Evolutionary conservation across 2,888 invertebrate species (phyloP), one percentile per base, ranked within the genome.

Genomic region (Cerceris ruficornis): DNA sequence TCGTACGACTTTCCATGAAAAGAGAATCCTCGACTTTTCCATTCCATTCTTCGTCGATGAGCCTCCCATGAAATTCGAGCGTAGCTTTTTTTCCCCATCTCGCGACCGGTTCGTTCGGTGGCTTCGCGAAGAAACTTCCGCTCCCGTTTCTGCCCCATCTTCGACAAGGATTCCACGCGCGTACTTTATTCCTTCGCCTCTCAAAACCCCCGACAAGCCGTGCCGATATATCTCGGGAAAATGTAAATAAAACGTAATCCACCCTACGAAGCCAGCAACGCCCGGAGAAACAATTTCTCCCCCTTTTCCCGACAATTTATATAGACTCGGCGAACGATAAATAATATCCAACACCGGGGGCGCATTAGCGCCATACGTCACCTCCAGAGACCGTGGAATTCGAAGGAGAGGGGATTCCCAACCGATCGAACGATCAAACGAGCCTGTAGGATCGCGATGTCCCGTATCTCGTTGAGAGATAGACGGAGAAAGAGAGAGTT

Each of bases 51-150:
- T 64, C 59, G 66, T 54, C 9, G 64, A 54, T 54, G 69, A 54
- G 52, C 60, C 75, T n/a, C 52, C 69, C 61, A 69, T 70, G 67
- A 69, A 69, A 77, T 78, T 70, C 65, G 50, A 75, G 69, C 69
- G 73, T 68, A 54, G 69, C 60, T 76, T 78, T 76, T 69, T 46
- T 57, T 64, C 62, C 49, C 11, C 43, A 39, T 54, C 41, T 67
- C 58, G 58, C 75, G 79, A 86, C 83, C 84, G 86, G 82, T 85
- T 88, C 84, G 76, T 82, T 76, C 81, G 84, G 83, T 77, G 81
- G 81, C 81, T 82, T 83, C 79, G 60, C 69, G 70, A 74, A 60
- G 13, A 41, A 15, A 46, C 46, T 46, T 11, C 11, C 46, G 11
- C 46, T 11, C 6, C 6, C 11, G 9, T 46, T 11, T 11, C 46